Base-by-base conservation (phyloP, 2,113 vertebrate genomes). In the Oncorhynchus tshawytscha region DNA sequence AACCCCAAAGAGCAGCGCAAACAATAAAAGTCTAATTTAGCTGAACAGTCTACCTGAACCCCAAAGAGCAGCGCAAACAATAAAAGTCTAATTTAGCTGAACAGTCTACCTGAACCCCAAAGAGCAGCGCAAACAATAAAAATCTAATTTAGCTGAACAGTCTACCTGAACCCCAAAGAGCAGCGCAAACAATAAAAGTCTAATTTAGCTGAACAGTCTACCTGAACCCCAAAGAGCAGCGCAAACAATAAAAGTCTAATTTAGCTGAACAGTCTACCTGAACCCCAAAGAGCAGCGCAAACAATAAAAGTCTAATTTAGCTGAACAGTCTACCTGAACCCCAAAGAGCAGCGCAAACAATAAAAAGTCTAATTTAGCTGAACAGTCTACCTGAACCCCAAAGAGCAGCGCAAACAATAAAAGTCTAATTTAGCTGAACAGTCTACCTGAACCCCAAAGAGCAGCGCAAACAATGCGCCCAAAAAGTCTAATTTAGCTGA, bases 21-120 rank as follows among this genome's bases (percentile, higher is more conserved):
- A 78, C 75, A 80, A 78, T 72, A 80, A 78, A 78, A 67, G 9
- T 45, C 2, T 12, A 45, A 45, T 11, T 45, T n/a, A n/a, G n/a
- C n/a, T n/a, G n/a, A n/a, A n/a, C n/a, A n/a, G n/a, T n/a, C n/a
- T n/a, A n/a, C n/a, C n/a, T n/a, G n/a, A n/a, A n/a, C n/a, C n/a
- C n/a, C 39, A 45, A 45, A 45, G 39, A 45, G 39, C 39, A 11
- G 39, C 0, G 9, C 20, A 62, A 74, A 78, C 75, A 80, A 78
- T 72, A 80, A 78, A 78, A 67, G 9, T 45, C 2, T 12, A 45
- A 45, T 11, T 45, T n/a, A n/a, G n/a, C n/a, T n/a, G n/a, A n/a
- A n/a, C n/a, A n/a, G n/a, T n/a, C n/a, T n/a, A n/a, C n/a, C n/a
- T n/a, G n/a, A n/a, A n/a, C n/a, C n/a, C n/a, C 39, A 45, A 45